phyloP scores from a whole-genome alignment of 2,888 invertebrate species.

The Cremastinae sp. region DNA sequence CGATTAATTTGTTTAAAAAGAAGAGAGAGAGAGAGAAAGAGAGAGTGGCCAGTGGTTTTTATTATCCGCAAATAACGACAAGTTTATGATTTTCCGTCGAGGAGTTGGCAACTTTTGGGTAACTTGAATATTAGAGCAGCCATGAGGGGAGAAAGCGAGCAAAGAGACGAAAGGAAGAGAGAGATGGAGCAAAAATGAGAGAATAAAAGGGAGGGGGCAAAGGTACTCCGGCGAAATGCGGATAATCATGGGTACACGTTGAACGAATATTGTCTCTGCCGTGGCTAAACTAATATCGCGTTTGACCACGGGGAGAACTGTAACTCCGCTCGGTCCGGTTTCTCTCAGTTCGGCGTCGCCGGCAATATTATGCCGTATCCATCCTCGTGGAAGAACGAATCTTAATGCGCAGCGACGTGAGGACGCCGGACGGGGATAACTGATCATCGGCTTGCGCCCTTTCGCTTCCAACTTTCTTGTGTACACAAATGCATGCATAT shows the following conservation, averaged over 20 bases:
- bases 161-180: too few relatives aligned
- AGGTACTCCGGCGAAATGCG: background rate
- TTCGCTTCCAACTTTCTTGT: background rate
- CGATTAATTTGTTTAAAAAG: too few relatives aligned
- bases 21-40: too few relatives aligned
- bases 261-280: conserved; percentile 1
- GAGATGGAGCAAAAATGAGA: too few relatives aligned
- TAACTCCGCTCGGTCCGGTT: conserved; percentile 30
- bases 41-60: too few relatives aligned
- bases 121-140: too few relatives aligned
- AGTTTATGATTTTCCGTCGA: too few relatives aligned
- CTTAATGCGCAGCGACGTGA: background rate
- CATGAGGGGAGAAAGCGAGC: too few relatives aligned
- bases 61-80: background rate
- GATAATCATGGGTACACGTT: conserved; percentile 10
- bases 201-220: background rate
- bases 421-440: too few relatives aligned
- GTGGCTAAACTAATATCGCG: conserved; percentile 43
- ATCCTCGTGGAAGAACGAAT: background rate
- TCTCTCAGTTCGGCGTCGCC: conserved; percentile 34
- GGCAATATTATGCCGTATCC: conserved; percentile 30
- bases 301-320: conserved; percentile 15
- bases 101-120: too few relatives aligned
- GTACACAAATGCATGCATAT: background rate
- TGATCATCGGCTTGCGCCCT: conserved; percentile 11